phyloP scores from a whole-genome alignment of 1,140 invertebrate genomes.

The Eueides isabella region DNA sequence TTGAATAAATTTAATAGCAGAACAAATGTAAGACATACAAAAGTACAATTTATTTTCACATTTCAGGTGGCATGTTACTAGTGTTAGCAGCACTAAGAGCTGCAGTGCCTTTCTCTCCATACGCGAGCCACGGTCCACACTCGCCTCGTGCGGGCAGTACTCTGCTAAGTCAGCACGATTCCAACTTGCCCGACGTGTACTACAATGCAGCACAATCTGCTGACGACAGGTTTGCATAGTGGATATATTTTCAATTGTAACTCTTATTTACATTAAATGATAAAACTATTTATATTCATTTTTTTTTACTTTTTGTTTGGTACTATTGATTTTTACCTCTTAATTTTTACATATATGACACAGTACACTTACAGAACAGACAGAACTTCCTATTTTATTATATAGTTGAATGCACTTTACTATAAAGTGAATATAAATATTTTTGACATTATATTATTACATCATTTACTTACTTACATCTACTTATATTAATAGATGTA shows the following conservation, averaged over 20 bases:
- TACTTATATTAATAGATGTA: no score
- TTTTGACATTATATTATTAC: no score
- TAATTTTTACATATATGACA: no score
- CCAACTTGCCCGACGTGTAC: constrained; percentile 68
- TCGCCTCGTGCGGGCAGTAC: constrained; percentile 72
- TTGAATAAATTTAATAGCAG: no score
- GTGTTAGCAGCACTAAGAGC: constrained; percentile 66
- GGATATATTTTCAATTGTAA: constrained; percentile 1
- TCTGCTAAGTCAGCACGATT: constrained; percentile 70
- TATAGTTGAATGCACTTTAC: no score
- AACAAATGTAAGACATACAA: neutral
- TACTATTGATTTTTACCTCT: no score
- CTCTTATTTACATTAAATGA: neutral
- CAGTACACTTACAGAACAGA: no score
- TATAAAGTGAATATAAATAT: no score
- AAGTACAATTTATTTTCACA: neutral
- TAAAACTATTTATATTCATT: neutral
- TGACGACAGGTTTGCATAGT: constrained; percentile 54
- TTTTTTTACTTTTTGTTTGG: neutral
- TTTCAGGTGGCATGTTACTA: constrained; percentile 49
- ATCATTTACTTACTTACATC: no score
- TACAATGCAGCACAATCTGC: constrained; percentile 67
- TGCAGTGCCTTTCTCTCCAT: constrained; percentile 70
- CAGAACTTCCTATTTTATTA: neutral
- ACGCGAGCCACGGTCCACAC: constrained; percentile 68